Base-by-base conservation (phyloP, 2,888 invertebrate species). In the Netelia inedita region DNA sequence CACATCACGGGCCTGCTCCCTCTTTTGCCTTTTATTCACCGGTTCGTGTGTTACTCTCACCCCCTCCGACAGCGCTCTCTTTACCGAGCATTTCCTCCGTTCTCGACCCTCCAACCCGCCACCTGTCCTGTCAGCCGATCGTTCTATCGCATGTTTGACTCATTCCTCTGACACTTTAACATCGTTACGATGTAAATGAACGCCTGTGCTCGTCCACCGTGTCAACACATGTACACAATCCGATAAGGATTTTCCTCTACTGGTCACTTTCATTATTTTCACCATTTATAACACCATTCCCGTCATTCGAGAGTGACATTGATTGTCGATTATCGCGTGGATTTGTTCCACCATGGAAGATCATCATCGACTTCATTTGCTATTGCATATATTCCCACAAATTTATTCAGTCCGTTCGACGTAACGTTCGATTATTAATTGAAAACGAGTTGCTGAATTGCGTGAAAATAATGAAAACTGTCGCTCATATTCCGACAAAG, bases 101-200 rank as follows among this genome's bases (percentile, higher is more conserved):
- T 53, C 23, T 65, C 53, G 11, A n/a, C 1, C 11, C 9, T n/a
- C 28, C 50, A 3, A 23, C 11, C 23, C 57, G 11, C 41, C 11
- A 5, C 35, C 28, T 71, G 9, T 8, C 72, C 61, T n/a, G 21
- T 71, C 53, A 10, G 11, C 11, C 21, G 21, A 11, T 19, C 53
- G 81, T 72, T 76, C 87, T 88, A 87, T 88, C 88, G 83, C 87
- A 85, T 87, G 83, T 85, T 86, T 88, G 90, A 91, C 89, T 87
- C 86, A 85, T 76, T 65, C 63, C 83, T 46, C 69, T 88, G 90
- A 90, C 88, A 88, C 86, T 90, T 89, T 86, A 86, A 81, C 89
- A 88, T 91, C 88, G 88, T 90, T 91, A 91, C 89, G 88, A 88
- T 87, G 89, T 87, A 88, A 90, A 90, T 90, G 89, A 90, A 89